A percentile compares a stretch with the other conserved stretches of the same genome.
These are phyloP conservation scores for Mionectes macconnelli DNA, from an alignment of 2,113 vertebrate genomes.

Conservation along the genomic window DNA sequence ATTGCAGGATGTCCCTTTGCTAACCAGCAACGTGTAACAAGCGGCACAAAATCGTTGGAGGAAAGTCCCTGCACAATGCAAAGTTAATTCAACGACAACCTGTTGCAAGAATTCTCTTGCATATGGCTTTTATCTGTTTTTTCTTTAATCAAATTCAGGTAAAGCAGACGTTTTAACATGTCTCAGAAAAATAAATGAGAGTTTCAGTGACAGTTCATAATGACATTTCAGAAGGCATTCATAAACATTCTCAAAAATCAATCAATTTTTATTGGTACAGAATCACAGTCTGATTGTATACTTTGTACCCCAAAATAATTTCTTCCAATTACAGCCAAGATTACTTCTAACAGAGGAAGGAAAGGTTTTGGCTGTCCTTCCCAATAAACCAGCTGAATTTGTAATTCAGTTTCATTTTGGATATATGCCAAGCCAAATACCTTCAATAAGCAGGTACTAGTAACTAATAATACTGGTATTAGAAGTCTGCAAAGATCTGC, in stretches of 20 bases:
- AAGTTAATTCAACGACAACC: neutral
- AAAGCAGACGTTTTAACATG: neutral
- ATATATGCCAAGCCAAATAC: neutral
- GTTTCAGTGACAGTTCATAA: neutral
- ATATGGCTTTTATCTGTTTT: neutral
- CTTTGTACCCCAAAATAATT: neutral
- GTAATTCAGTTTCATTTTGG: neutral
- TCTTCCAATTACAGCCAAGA: neutral
- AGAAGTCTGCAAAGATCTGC: neutral
- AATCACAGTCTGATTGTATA: neutral
- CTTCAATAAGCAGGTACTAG: fast-evolving
- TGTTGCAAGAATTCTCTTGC: neutral
- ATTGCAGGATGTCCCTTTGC: neutral
- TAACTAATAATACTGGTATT: neutral
- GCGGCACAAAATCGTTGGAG: neutral
- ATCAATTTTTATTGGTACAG: neutral
- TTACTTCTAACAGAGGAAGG: neutral
- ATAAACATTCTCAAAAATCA: neutral
- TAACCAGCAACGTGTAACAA: neutral
- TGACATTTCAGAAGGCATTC: neutral
- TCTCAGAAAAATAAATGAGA: neutral
- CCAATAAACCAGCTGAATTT: neutral
- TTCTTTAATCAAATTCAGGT: neutral
- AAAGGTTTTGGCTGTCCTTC: neutral
- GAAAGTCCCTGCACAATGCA: neutral